A percentile compares a stretch with the other conserved stretches of the same genome.
Conservation (phyloP, 2,113 vertebrate genomes). For the Alces alces region DNA sequence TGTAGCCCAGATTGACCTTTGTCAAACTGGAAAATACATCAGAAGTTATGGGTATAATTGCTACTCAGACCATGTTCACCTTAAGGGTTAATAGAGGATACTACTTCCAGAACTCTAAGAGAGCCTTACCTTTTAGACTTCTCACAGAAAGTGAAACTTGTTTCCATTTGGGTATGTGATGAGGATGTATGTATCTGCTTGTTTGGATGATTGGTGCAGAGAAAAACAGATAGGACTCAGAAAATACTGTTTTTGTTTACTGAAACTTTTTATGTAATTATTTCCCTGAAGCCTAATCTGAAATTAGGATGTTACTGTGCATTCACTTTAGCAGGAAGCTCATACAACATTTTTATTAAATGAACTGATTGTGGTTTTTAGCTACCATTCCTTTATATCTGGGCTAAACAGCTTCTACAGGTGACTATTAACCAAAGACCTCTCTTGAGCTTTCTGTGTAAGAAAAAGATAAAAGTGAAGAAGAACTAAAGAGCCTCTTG, state of each 20-base stretch:
- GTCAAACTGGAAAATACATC: neutral
- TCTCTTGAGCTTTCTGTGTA: neutral
- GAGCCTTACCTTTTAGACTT: neutral
- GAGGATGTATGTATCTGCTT: neutral
- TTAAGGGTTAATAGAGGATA: neutral
- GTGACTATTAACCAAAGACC: neutral
- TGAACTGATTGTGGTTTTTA: neutral
- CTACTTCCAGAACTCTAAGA: neutral
- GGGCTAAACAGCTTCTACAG: neutral
- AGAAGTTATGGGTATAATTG: neutral
- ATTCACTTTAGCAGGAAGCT: neutral
- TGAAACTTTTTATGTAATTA: conserved; percentile 16
- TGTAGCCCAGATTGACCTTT: neutral
- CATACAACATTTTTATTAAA: neutral
- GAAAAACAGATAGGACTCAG: neutral
- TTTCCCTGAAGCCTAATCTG: neutral
- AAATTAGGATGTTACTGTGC: neutral
- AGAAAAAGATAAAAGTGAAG: neutral
- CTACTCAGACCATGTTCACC: neutral
- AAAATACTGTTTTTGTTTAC: neutral
- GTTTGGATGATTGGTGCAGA: neutral
- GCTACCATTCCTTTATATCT: neutral
- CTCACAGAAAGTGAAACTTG: neutral
- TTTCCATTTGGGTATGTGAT: neutral
- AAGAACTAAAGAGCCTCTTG: too few species aligned